Conservation (phyloP, 2,888 invertebrate species). For the Poecilus cupreus region DNA sequence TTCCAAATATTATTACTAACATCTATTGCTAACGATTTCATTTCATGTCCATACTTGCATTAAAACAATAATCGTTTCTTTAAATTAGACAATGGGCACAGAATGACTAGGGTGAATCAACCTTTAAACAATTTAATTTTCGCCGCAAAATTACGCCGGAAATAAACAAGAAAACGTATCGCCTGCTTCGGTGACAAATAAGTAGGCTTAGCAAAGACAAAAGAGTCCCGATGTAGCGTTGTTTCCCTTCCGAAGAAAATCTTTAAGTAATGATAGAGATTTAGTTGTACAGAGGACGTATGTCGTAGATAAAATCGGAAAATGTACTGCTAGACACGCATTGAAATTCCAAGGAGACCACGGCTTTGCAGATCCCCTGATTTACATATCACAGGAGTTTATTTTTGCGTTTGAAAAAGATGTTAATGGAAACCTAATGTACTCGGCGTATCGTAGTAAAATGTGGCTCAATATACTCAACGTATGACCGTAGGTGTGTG, state of each 20-base stretch:
- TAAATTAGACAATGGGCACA: too few species aligned
- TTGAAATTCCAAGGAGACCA: constrained; percentile 32
- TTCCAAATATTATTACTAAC: too few species aligned
- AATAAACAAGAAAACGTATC: background rate
- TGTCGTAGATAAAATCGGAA: constrained; percentile 20
- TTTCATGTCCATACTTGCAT: too few species aligned
- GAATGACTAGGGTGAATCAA: too few species aligned
- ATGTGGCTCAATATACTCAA: background rate
- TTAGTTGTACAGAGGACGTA: constrained; percentile 2
- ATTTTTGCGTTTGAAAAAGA: constrained; percentile 41
- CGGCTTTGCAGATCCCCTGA: background rate
- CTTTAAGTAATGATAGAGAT: constrained; percentile 40
- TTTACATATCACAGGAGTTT: constrained; percentile 54
- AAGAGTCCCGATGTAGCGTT: background rate
- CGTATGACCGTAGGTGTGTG: too few species aligned
- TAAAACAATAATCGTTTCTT: too few species aligned
- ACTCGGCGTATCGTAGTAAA: background rate
- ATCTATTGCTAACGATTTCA: too few species aligned
- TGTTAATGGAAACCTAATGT: constrained; percentile 49
- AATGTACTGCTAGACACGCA: constrained; percentile 1
- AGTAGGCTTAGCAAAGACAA: background rate
- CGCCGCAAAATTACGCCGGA: too few species aligned
- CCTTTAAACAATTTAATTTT: too few species aligned
- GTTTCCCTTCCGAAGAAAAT: background rate
- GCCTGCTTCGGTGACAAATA: too few species aligned